These are phyloP conservation scores for Bubo scandiacus DNA, from an alignment of 2,113 vertebrate genomes.

Conservation along the genomic window DNA sequence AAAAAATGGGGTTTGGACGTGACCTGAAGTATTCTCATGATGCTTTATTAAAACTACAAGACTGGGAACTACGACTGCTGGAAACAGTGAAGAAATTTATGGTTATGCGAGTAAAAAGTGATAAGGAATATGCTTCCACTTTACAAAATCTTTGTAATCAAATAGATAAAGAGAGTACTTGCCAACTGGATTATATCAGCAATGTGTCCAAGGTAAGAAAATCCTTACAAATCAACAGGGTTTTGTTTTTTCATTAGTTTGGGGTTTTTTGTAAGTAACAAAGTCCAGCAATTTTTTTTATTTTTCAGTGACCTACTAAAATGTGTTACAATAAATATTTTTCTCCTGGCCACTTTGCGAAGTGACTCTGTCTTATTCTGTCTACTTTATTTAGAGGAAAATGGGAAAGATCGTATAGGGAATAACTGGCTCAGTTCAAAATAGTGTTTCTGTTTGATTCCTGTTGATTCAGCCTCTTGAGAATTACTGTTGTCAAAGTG, in stretches of 20 bases:
- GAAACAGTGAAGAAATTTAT: constrained; percentile 94
- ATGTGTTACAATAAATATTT: not conserved
- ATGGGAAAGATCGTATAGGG: not conserved
- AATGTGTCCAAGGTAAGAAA: constrained; percentile 87
- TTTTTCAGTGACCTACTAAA: not conserved
- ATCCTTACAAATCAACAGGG: not conserved
- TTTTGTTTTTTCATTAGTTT: not conserved
- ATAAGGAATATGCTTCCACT: constrained; percentile 90
- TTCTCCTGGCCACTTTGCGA: not conserved
- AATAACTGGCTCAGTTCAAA: not conserved
- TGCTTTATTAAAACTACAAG: constrained; percentile 90
- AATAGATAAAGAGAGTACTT: constrained; percentile 85
- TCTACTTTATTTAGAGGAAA: not conserved
- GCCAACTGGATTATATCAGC: constrained; percentile 85
- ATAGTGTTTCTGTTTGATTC: not conserved
- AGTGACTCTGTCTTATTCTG: not conserved
- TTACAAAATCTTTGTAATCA: constrained; percentile 91
- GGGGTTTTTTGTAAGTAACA: not conserved
- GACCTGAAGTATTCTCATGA: constrained; percentile 90
- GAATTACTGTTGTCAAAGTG: not conserved
- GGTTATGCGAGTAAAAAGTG: constrained; percentile 90
- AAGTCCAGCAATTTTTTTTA: not conserved
- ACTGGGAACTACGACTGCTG: constrained; percentile 90
- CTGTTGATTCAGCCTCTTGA: not conserved
- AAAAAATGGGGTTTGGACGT: constrained; percentile 90